A percentile compares a stretch with the other conserved stretches of the same genome.
These are phyloP conservation scores for Tetramorium bicarinatum DNA, from an alignment of 2,888 invertebrate genomes.

Conservation along the genomic window DNA sequence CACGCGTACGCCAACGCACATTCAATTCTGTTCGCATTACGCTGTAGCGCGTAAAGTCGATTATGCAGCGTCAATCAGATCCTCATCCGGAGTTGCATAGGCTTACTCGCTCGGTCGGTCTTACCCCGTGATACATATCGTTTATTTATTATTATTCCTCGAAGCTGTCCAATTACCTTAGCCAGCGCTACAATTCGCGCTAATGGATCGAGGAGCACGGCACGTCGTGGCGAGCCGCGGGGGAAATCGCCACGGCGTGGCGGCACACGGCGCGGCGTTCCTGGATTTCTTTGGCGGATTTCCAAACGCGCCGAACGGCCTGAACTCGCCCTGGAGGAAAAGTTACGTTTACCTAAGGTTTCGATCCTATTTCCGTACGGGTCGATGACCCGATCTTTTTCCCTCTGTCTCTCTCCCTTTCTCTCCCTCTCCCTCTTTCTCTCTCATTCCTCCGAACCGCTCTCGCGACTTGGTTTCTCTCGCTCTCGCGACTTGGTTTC, in stretches of 20 bases:
- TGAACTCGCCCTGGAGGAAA: constrained; percentile 80
- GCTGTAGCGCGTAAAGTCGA: constrained; percentile 57
- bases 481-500: constrained; percentile 22
- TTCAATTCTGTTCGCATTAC: constrained; percentile 20
- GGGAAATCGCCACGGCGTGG: constrained; percentile 72
- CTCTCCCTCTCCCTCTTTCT: constrained; percentile 44
- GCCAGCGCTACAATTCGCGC: constrained; percentile 72
- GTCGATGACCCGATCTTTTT: constrained; percentile 78
- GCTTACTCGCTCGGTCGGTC: constrained; percentile 5
- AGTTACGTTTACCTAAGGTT: constrained; percentile 84
- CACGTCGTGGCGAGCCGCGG: constrained; percentile 68
- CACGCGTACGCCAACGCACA: constrained; percentile 29
- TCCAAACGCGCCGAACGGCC: constrained; percentile 81
- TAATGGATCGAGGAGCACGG: constrained; percentile 76
- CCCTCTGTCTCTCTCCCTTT: constrained; percentile 37
- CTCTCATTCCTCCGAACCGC: constrained; percentile 45
- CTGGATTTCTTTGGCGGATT: constrained; percentile 82
- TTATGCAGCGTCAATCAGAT: constrained; percentile 55
- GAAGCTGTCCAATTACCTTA: constrained; percentile 76
- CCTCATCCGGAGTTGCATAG: constrained; percentile 40
- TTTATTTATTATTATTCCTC: constrained; percentile 75
- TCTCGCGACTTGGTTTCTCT: constrained; percentile 22
- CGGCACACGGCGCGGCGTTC: constrained; percentile 70
- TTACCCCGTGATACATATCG: constrained; percentile 69
- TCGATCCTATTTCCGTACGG: constrained; percentile 84